Evolutionary conservation across 1,140 invertebrate species (phyloP).

Genomic region (Platorchestia sp.): DNA sequence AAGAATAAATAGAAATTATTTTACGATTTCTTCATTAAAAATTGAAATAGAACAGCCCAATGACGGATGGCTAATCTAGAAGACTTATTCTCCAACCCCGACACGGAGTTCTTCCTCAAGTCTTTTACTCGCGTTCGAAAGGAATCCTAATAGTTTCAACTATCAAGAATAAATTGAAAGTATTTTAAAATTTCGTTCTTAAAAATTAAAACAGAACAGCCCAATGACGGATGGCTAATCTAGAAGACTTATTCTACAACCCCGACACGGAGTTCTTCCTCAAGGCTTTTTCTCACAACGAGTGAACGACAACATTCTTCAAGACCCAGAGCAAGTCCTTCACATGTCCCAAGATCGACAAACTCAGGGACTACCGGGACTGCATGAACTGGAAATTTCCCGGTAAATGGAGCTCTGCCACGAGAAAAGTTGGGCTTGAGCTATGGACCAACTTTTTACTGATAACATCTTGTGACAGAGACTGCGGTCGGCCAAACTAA

Average conservation of each 20-base stretch:
- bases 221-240: background rate
- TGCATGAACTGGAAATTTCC: background rate
- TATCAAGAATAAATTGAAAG: background rate
- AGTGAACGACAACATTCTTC: background rate
- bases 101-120: background rate
- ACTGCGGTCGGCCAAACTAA: background rate
- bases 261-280: background rate
- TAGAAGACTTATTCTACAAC: background rate
- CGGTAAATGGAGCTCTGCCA: background rate
- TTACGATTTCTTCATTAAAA: background rate
- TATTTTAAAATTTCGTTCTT: background rate
- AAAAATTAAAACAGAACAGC: background rate
- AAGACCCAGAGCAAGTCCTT: background rate
- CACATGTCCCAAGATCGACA: background rate
- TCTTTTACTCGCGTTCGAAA: background rate
- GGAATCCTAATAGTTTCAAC: background rate
- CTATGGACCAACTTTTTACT: background rate
- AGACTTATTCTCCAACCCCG: background rate
- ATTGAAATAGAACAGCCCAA: no score
- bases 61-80: background rate
- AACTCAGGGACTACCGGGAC: background rate
- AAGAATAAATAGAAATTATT: background rate
- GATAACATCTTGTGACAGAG: constrained; percentile 7
- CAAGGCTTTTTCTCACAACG: background rate
- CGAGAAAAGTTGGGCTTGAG: background rate